These are phyloP conservation scores for Nematopogon swammerdamellus DNA, from an alignment of 2,888 invertebrate genomes.

Conservation along the genomic window DNA sequence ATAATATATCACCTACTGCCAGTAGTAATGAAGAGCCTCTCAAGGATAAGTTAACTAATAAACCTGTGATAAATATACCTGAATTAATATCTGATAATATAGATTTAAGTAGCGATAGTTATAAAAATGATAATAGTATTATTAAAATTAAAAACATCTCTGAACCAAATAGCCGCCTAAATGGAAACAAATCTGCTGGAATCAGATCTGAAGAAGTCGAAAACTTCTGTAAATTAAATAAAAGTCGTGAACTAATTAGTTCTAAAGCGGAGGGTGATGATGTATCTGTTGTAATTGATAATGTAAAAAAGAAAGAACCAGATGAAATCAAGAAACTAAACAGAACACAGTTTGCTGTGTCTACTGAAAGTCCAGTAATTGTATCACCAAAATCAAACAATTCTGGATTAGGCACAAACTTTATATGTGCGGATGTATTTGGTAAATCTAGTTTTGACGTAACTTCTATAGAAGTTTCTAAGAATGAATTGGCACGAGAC, in stretches of 20 bases:
- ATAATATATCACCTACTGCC: neutral
- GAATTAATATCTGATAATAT: conserved; percentile 27
- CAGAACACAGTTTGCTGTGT: too few species aligned
- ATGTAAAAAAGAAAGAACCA: neutral
- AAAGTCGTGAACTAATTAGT: conserved; percentile 41
- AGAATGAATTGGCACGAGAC: too few species aligned
- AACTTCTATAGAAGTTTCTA: too few species aligned
- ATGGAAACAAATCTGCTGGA: neutral
- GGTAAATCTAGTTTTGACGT: too few species aligned
- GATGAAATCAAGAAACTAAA: neutral
- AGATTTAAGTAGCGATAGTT: conserved; percentile 39
- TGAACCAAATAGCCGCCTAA: conserved; percentile 15
- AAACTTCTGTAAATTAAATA: conserved; percentile 53
- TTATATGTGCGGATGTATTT: too few species aligned
- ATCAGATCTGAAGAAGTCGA: conserved; percentile 48
- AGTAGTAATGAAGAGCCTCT: conserved; percentile 12
- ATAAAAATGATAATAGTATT: conserved; percentile 21
- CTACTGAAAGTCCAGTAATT: too few species aligned
- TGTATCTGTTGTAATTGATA: conserved; percentile 5
- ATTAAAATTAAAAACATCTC: conserved; percentile 20
- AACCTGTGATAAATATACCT: conserved; percentile 44
- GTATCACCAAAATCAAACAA: too few species aligned
- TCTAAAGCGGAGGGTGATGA: conserved; percentile 12
- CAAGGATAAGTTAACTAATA: conserved; percentile 20
- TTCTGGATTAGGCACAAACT: too few species aligned